These are phyloP conservation scores for Pachyrhynchus sulphureomaculatus DNA, from an alignment of 1,140 invertebrate genomes.

Conservation along the genomic window DNA sequence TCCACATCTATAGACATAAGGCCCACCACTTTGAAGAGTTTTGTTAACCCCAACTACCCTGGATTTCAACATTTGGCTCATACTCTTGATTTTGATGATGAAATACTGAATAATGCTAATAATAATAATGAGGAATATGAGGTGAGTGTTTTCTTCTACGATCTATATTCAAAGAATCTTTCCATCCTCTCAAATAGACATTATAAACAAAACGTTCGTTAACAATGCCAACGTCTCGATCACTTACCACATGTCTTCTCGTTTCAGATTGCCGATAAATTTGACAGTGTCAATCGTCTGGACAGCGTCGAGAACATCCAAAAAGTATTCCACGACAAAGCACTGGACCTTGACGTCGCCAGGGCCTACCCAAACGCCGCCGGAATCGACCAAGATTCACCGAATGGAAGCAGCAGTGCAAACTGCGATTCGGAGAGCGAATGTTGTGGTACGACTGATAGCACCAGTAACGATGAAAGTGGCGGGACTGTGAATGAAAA, in stretches of 20 bases:
- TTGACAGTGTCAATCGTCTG: constrained; percentile 58
- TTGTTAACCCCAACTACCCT: constrained; percentile 78
- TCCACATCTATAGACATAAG: constrained; percentile 7
- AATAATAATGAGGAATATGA: constrained; percentile 29
- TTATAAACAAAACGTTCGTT: no score
- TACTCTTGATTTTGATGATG: constrained; percentile 51
- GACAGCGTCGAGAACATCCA: constrained; percentile 56
- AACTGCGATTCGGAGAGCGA: constrained; percentile 6
- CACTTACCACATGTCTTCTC: no score
- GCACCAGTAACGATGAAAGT: background rate
- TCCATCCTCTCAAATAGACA: no score
- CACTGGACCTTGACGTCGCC: constrained; percentile 53
- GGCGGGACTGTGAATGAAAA: constrained; percentile 9
- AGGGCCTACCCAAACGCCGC: background rate
- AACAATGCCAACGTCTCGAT: no score
- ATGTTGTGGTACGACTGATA: background rate
- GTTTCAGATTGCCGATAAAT: constrained; percentile 40
- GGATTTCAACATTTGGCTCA: constrained; percentile 67
- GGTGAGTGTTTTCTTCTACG: background rate
- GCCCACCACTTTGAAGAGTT: constrained; percentile 57
- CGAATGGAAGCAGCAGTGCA: background rate
- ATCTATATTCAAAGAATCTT: background rate
- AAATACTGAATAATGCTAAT: constrained; percentile 42
- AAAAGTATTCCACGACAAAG: constrained; percentile 62
- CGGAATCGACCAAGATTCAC: background rate